A percentile compares a stretch with the other conserved stretches of the same genome.
Evolutionary conservation across 2,113 vertebrate species (phyloP).

Genomic region (Barbus barbus): DNA sequence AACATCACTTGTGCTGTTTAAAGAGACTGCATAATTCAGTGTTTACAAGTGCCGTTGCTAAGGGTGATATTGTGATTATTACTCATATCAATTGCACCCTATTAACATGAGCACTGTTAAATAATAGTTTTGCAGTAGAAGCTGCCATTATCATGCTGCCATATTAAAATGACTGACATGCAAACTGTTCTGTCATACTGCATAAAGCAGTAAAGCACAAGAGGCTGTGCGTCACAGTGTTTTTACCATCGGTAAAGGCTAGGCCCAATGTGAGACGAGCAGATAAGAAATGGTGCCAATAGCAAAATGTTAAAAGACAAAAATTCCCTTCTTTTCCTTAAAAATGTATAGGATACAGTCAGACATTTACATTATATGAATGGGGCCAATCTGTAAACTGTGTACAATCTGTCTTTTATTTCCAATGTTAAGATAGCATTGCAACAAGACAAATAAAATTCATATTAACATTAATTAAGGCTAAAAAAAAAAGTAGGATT

Average conservation of each 20-base stretch:
- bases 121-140: not conserved
- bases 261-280: not conserved
- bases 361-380: not conserved
- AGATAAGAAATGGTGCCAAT: not conserved
- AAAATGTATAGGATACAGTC: not conserved
- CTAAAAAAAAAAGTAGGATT: too few relatives aligned
- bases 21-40: conserved; percentile 19
- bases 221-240: not conserved
- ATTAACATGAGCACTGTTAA: not conserved
- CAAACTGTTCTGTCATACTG: not conserved
- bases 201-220: not conserved
- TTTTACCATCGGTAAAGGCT: not conserved
- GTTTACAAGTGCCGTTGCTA: conserved; percentile 12
- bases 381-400: not conserved
- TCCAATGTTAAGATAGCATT: too few relatives aligned
- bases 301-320: not conserved
- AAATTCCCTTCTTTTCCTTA: not conserved
- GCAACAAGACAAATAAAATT: too few relatives aligned
- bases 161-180: not conserved
- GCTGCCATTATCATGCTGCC: not conserved
- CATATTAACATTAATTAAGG: too few relatives aligned
- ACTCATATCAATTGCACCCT: conserved; percentile 16
- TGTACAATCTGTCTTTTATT: too few relatives aligned
- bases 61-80: conserved; percentile 18
- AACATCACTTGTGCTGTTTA: conserved; percentile 36